phyloP scores from a whole-genome alignment of 35 echinoderm and acorn worm genomes.

The Lytechinus pictus region DNA sequence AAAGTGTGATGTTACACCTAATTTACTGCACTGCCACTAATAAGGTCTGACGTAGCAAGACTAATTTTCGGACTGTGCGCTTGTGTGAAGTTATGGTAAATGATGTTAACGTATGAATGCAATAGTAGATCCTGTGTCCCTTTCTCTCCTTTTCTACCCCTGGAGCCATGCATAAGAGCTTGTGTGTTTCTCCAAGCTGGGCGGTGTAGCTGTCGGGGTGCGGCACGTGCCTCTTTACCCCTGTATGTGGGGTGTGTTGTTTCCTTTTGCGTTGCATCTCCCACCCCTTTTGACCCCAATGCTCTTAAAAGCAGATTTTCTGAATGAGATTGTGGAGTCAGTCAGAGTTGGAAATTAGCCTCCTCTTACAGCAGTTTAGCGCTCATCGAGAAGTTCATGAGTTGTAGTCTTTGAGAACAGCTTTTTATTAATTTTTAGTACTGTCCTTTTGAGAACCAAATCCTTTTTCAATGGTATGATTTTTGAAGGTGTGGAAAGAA shows the following conservation, averaged over 20 bases:
- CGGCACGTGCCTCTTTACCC: conserved; percentile 5
- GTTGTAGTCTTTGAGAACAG: background rate
- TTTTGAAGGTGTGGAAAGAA: background rate
- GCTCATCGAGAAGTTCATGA: background rate
- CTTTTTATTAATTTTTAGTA: background rate
- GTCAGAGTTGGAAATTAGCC: background rate
- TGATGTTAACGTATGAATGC: background rate
- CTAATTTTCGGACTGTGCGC: background rate
- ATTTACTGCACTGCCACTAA: background rate
- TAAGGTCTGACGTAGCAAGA: background rate
- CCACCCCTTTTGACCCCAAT: background rate
- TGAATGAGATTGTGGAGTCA: background rate
- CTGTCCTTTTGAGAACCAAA: background rate
- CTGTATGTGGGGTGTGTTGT: background rate
- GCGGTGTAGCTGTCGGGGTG: background rate
- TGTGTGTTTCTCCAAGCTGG: background rate
- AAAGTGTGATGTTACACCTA: background rate
- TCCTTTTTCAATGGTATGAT: background rate
- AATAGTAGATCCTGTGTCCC: background rate
- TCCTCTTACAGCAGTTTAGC: background rate
- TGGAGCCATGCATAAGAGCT: background rate
- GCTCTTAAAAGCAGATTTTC: conserved; percentile 5
- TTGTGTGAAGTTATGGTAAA: conserved; percentile 1
- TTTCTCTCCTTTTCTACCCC: background rate
- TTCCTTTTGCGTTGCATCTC: background rate